Evolutionary conservation across 1,140 invertebrate species (phyloP), one percentile per base, ranked within the genome.

Genomic region (Drosophila persimilis): DNA sequence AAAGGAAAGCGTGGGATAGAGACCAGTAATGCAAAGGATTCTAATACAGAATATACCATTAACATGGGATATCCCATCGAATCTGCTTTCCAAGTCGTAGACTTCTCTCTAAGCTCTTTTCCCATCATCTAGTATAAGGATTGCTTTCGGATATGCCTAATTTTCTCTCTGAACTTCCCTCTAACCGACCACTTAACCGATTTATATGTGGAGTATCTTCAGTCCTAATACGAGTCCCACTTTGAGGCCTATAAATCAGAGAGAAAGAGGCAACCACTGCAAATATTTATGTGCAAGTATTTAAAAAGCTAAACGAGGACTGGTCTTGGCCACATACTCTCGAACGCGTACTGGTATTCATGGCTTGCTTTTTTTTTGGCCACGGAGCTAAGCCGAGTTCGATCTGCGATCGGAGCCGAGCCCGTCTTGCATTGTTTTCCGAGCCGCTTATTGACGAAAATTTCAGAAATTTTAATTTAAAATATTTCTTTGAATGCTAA

Each of bases 381-480:
- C 52, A 17, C 31, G 24, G 24, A 26, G 35, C 35, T 39, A 13
- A 39, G 35, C 35, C 11, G 3, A 39, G 3, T 39, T 39, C 35
- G 35, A 39, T 13, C 35, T 39, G 11, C 35, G 35, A 39, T 39
- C 35, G 4, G 11, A 43, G 51, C 48, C 44, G 20, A 20, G 20
- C 20, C 53, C 29, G 13, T 35, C 39, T 65, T 63, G 80, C 81
- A 85, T 85, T 85, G 81, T 88, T 73, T 72, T 77, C 71, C 53
- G 26, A 63, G 44, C 62, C 63, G 81, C 73, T 85, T 86, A 86
- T 85, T 85, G 81, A 85, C 83, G 81, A 89, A 90, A 90, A 90
- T 90, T 90, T 90, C 72, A 90, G 85, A 90, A 90, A 90, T 90
- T 90, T 90, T 90, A 90, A 90, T 90, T 90, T 90, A 90, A 90